Base-by-base conservation (phyloP, 2,113 vertebrate genomes). In the Cygnus buccinator region DNA sequence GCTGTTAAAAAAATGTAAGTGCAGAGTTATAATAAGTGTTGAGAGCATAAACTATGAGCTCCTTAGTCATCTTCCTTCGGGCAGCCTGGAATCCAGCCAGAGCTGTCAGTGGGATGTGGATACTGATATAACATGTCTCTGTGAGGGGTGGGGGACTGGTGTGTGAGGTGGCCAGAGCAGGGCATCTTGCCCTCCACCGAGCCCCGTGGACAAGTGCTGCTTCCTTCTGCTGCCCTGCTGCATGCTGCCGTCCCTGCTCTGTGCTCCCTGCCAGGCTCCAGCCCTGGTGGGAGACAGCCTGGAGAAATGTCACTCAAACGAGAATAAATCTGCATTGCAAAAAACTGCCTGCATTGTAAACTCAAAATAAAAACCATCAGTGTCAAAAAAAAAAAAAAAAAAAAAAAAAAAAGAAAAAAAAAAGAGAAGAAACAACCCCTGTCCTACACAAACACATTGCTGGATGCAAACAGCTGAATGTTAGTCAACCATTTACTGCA, bases 401-500 rank as follows among this genome's bases (percentile, higher is more conserved):
- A 10, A 9, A 19, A 15, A 13, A 3, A 9, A 25, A 35, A 48
- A 54, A 39, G 15, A n/a, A 48, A 17, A 3, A 13, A n/a, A 57
- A 39, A 16, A 12, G 31, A 26, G 1, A 1, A 92, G 79, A 65
- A 92, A 91, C 15, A 66, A 63, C 21, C 44, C 44, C 61, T 1
- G 9, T 89, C 83, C 81, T 58, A 61, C 75, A 73, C 18, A 73
- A 90, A 77, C 1, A 1, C 41, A 3, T 89, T 92, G 37, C 86
- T 94, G 73, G 91, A 93, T 88, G 72, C 88, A 93, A 95, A 76
- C 84, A 95, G 74, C 79, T 87, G 94, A 95, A 88, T 58, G 90
- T 88, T 88, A 94, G 95, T 95, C 93, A 95, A 95, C 87, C 76
- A 92, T 92, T 82, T 90, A 79, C 82, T 94, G 93, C 94, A 97